Conservation (phyloP, 2,113 vertebrate genomes). For the Halichoerus grypus region DNA sequence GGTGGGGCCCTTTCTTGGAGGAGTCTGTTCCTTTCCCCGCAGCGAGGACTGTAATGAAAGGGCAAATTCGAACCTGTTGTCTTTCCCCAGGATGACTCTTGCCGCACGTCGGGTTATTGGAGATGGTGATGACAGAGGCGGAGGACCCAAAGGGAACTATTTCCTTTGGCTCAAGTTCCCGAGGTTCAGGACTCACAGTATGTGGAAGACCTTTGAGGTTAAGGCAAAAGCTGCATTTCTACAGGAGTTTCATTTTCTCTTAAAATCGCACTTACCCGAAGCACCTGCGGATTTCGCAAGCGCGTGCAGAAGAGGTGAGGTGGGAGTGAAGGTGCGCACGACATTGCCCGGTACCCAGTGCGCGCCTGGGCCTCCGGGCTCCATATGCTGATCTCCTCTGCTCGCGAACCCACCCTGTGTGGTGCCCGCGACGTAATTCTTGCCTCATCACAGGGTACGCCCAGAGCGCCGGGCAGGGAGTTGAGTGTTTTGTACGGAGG, state of each 20-base stretch:
- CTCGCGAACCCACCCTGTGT: accelerated
- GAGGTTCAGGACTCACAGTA: not conserved
- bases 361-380: not conserved
- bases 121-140: not conserved
- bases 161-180: not conserved
- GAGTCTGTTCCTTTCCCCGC: not conserved
- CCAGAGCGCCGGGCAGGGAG: not conserved
- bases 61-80: not conserved
- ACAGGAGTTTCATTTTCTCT: not conserved
- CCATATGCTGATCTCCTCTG: not conserved
- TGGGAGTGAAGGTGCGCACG: too few species aligned
- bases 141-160: not conserved
- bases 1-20: not conserved
- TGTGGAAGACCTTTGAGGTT: not conserved
- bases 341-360: accelerated
- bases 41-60: not conserved
- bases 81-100: not conserved
- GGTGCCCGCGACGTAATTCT: too few species aligned
- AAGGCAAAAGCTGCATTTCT: not conserved
- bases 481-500: not conserved
- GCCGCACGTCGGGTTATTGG: not conserved
- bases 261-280: not conserved
- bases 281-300: not conserved
- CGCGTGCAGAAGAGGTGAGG: not conserved
- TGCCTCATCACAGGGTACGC: not conserved